Evolutionary conservation across 53 echinoderm and acorn worm species (phyloP).

Genomic region (Paelopatides confundens): DNA sequence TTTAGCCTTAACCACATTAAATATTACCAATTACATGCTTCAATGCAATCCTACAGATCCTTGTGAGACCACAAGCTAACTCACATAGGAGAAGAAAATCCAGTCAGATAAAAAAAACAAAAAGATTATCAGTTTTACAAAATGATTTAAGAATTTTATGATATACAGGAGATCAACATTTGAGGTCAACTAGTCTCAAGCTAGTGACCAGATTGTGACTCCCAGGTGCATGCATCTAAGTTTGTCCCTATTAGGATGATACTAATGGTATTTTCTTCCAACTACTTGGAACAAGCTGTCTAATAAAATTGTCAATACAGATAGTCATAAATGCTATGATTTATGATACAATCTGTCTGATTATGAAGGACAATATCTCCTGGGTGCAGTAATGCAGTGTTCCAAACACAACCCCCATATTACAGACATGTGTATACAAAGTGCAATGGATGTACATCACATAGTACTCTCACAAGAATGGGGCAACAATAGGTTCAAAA

Average conservation of each 20-base stretch:
- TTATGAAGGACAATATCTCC: not conserved
- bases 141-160: constrained; percentile 43
- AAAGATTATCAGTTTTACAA: constrained; percentile 12
- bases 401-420: not conserved
- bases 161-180: not conserved
- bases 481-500: too few species aligned
- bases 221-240: constrained; percentile 3
- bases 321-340: not conserved
- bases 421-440: too few species aligned
- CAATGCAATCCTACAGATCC: not conserved
- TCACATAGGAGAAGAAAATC: not conserved
- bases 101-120: not conserved
- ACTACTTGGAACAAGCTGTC: constrained; percentile 6
- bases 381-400: not conserved
- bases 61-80: not conserved
- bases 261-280: not conserved
- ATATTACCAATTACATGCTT: not conserved
- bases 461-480: too few species aligned
- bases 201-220: not conserved
- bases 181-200: not conserved
- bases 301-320: not conserved
- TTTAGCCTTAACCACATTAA: not conserved
- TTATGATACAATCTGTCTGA: not conserved
- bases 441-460: too few species aligned
- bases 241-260: not conserved